Conservation (phyloP, 2,888 invertebrate species). For the Petrolisthes manimaculis region DNA sequence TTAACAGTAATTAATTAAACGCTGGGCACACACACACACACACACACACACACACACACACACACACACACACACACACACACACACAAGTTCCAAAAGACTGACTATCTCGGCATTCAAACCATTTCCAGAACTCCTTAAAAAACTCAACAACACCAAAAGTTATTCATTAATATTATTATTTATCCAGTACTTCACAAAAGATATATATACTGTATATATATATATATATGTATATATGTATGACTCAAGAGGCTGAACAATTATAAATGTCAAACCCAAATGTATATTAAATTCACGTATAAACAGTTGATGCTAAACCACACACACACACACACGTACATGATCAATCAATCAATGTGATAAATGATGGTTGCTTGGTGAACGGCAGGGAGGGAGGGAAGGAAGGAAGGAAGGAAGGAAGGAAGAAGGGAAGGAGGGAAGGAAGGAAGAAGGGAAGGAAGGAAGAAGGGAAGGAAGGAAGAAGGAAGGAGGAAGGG, state of each 20-base stretch:
- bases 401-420: too few species aligned
- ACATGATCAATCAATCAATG: not conserved
- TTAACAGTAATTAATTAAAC: too few species aligned
- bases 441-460: too few species aligned
- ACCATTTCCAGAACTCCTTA: not conserved
- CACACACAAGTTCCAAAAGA: not conserved
- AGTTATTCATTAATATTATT: not conserved
- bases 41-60: constrained; percentile 4
- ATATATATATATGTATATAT: too few species aligned
- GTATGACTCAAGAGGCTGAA: not conserved
- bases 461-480: too few species aligned
- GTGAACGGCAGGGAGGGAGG: too few species aligned
- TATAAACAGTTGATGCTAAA: not conserved
- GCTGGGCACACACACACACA: not conserved
- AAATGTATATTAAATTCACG: constrained; percentile 1
- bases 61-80: too few species aligned
- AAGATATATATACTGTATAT: too few species aligned
- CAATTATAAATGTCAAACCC: not conserved
- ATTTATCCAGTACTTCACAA: not conserved
- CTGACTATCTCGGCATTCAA: not conserved
- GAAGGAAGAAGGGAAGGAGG: too few species aligned
- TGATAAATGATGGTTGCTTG: not conserved
- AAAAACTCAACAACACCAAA: not conserved
- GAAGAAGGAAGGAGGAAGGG: too few species aligned
- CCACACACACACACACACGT: too few species aligned